Conservation (phyloP, 1,140 invertebrate genomes). For the Nautilus pompilius region DNA sequence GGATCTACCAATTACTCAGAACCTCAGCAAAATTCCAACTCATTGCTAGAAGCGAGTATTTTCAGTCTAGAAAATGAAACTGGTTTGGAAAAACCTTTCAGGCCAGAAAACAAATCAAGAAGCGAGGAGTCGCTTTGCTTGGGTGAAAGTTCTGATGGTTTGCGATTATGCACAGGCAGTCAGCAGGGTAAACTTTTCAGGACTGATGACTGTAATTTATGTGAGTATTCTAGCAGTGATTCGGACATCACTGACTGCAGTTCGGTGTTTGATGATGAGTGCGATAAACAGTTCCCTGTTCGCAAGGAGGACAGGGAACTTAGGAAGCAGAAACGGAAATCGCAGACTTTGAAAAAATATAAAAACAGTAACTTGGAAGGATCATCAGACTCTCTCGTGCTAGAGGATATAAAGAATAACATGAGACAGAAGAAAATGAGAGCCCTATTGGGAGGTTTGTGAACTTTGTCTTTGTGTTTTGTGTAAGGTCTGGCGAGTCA, state of each 20-base stretch:
- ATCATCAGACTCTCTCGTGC: not conserved
- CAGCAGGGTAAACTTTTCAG: not conserved
- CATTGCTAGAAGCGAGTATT: too few relatives aligned
- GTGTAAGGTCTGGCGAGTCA: too few relatives aligned
- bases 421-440: conserved; percentile 1
- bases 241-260: not conserved
- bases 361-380: not conserved
- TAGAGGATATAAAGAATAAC: not conserved
- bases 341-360: not conserved
- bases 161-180: too few relatives aligned
- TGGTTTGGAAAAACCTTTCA: too few relatives aligned
- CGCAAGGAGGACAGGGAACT: not conserved
- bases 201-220: not conserved
- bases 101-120: too few relatives aligned
- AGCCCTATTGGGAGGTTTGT: not conserved
- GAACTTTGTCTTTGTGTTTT: too few relatives aligned
- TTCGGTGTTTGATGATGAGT: not conserved
- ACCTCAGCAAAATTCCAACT: too few relatives aligned
- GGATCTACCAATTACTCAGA: too few relatives aligned
- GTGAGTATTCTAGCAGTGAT: not conserved
- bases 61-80: too few relatives aligned
- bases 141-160: too few relatives aligned
- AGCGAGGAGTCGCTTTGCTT: too few relatives aligned
- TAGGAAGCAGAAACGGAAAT: not conserved
- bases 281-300: too few relatives aligned